Percentiles rank a stretch among this genome's conserved stretches.
phyloP scores from a whole-genome alignment of 2,797 vertebrate genomes.

The Vireo griseus region DNA sequence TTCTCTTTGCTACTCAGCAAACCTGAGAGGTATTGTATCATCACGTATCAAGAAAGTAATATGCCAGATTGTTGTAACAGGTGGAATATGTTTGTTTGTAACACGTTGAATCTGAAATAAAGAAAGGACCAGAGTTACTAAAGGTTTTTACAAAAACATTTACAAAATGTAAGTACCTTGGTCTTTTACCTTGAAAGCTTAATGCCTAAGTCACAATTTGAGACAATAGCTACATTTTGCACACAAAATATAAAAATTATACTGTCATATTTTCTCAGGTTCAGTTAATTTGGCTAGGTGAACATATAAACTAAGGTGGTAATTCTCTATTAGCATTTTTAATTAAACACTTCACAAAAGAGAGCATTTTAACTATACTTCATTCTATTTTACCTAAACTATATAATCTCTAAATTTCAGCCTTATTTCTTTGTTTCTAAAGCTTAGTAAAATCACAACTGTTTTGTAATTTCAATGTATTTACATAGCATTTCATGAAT shows the following conservation, averaged over 20 bases:
- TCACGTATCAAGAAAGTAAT: conserved; percentile 75
- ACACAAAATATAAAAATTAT: not conserved
- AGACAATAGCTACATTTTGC: not conserved
- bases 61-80: conserved; percentile 75
- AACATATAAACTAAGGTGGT: not conserved
- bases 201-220: not conserved
- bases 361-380: not conserved
- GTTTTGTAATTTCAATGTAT: not conserved
- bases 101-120: conserved; percentile 68
- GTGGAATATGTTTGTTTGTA: conserved; percentile 74
- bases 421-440: not conserved
- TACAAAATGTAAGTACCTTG: conserved; percentile 34
- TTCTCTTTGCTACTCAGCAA: conserved; percentile 73
- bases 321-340: not conserved
- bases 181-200: conserved; percentile 30
- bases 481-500: not conserved
- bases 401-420: not conserved
- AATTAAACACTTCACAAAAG: not conserved
- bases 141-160: conserved; percentile 62
- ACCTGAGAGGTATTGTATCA: conserved; percentile 76
- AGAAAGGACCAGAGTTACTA: conserved; percentile 65
- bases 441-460: not conserved
- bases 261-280: not conserved
- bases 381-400: not conserved
- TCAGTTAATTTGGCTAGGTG: not conserved